phyloP scores from a whole-genome alignment of 1,140 invertebrate genomes.

The Drosophila mayri region DNA sequence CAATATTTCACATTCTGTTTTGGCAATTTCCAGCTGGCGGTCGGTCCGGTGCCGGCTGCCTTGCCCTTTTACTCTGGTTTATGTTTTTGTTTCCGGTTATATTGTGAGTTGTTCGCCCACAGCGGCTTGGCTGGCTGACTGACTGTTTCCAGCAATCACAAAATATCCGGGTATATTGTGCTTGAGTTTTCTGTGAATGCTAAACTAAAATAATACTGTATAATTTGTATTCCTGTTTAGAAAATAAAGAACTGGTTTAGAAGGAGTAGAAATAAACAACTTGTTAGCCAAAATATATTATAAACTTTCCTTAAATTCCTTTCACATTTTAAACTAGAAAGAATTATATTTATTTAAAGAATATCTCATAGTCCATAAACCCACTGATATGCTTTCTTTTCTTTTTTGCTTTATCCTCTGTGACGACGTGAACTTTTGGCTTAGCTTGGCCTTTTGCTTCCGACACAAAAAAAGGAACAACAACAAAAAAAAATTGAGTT shows the following conservation, averaged over 20 bases:
- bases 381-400: not conserved
- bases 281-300: not conserved
- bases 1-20: constrained; percentile 62
- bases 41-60: constrained; percentile 19
- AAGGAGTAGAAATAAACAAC: fast-evolving
- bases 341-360: not conserved
- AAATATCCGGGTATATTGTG: constrained; percentile 8
- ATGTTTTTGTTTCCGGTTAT: constrained; percentile 56
- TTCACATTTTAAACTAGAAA: not conserved
- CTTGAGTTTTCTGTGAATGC: not conserved
- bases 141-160: not conserved
- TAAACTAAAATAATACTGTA: not conserved
- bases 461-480: constrained; percentile 6
- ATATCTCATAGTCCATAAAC: constrained; percentile 1
- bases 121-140: constrained; percentile 6
- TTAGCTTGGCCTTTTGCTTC: constrained; percentile 41
- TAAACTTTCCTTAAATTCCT: not conserved
- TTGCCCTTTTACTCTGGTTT: constrained; percentile 52
- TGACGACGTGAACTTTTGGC: constrained; percentile 17
- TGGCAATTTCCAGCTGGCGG: constrained; percentile 51
- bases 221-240: too few species aligned
- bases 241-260: not conserved
- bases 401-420: not conserved
- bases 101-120: constrained; percentile 35
- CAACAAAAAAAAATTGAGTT: constrained; percentile 22